Conservation (phyloP, 2,888 invertebrate species). For the Limnephilus auricula region DNA sequence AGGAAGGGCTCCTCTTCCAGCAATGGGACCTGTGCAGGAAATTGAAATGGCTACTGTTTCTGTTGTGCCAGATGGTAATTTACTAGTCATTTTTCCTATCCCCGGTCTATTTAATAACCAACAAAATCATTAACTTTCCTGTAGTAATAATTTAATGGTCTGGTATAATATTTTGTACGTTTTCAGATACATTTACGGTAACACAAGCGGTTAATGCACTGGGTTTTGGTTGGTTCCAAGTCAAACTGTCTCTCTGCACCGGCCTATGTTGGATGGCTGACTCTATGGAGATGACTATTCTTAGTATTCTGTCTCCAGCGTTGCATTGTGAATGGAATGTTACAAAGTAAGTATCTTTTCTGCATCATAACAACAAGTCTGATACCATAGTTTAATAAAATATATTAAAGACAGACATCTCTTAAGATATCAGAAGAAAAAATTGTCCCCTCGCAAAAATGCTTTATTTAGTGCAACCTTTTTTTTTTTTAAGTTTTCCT, state of each 20-base stretch:
- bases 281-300: slow-evolving; percentile 98
- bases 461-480: neutral
- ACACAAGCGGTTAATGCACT: slow-evolving; percentile 91
- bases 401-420: neutral
- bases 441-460: neutral
- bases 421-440: neutral
- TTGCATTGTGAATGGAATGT: slow-evolving; percentile 97
- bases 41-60: slow-evolving; percentile 89
- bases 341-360: slow-evolving; percentile 75
- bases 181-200: slow-evolving; percentile 89
- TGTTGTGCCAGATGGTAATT: slow-evolving; percentile 87
- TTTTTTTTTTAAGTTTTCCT: neutral
- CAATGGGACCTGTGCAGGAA: slow-evolving; percentile 75
- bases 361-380: neutral
- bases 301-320: slow-evolving; percentile 95
- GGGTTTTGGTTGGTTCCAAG: slow-evolving; percentile 94
- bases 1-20: slow-evolving; percentile 75
- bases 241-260: slow-evolving; percentile 89
- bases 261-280: slow-evolving; percentile 98
- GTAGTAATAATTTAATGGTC: neutral
- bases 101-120: neutral
- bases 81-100: neutral
- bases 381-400: neutral
- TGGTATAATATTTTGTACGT: neutral
- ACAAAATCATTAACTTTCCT: neutral